These are phyloP conservation scores for Macropus fuliginosus DNA, from an alignment of 2,797 vertebrate species.

Conservation along the genomic window DNA sequence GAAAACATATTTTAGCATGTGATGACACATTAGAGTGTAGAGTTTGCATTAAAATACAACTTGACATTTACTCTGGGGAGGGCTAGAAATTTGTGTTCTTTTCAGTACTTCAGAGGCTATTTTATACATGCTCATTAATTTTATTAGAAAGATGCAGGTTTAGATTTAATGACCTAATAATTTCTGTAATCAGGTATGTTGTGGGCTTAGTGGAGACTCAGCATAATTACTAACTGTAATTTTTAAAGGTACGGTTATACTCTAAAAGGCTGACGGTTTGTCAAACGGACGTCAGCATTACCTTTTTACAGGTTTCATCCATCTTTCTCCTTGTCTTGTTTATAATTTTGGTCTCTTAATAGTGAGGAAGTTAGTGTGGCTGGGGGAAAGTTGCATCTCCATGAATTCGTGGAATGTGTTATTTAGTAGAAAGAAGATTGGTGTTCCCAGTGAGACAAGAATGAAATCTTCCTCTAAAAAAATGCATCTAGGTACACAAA, in stretches of 20 bases:
- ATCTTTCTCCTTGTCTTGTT: slow-evolving; percentile 62
- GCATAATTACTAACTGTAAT: slow-evolving; percentile 46
- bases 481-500: slow-evolving; percentile 19
- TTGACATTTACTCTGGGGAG: background rate
- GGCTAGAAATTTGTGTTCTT: background rate
- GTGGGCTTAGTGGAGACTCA: slow-evolving; percentile 41
- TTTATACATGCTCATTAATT: slow-evolving; percentile 61
- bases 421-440: slow-evolving; percentile 58
- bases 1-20: slow-evolving; percentile 41
- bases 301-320: slow-evolving; percentile 68
- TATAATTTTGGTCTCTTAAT: slow-evolving; percentile 65
- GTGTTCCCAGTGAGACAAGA: slow-evolving; percentile 57
- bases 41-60: slow-evolving; percentile 47
- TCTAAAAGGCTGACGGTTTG: slow-evolving; percentile 66
- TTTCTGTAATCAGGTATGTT: slow-evolving; percentile 65
- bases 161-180: slow-evolving; percentile 57
- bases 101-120: slow-evolving; percentile 59
- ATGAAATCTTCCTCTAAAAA: slow-evolving; percentile 46
- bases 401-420: background rate
- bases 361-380: slow-evolving; percentile 61
- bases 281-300: slow-evolving; percentile 72
- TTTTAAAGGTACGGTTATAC: slow-evolving; percentile 68
- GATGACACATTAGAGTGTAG: slow-evolving; percentile 4
- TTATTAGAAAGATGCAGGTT: slow-evolving; percentile 68
- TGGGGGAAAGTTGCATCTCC: slow-evolving; percentile 50